phyloP scores from a whole-genome alignment of 1,140 invertebrate genomes.

The Drosophila cardini region DNA sequence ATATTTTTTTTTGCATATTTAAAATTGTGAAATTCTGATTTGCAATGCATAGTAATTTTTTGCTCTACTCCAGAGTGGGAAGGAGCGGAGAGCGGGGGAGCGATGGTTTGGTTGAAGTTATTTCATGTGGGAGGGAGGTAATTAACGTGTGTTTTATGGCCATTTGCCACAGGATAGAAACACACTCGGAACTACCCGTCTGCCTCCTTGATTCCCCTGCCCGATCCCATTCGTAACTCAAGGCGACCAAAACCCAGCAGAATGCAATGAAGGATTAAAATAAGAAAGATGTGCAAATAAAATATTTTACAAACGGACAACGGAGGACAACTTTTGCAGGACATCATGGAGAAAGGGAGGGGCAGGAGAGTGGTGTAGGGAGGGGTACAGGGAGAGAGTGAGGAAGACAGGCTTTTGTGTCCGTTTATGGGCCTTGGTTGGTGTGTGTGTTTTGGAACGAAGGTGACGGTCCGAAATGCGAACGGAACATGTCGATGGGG shows the following conservation, averaged over 20 bases:
- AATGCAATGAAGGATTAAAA: constrained; percentile 83
- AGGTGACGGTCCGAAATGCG: constrained; percentile 70
- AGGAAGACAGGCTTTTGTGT: constrained; percentile 17
- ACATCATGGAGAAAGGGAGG: background rate
- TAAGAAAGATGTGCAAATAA: constrained; percentile 83
- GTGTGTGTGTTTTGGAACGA: background rate
- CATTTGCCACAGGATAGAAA: constrained; percentile 44
- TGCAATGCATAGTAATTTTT: background rate
- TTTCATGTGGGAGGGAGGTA: constrained; percentile 37
- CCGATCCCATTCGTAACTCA: constrained; percentile 12
- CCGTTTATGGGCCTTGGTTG: background rate
- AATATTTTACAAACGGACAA: constrained; percentile 77
- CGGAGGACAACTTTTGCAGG: constrained; percentile 69
- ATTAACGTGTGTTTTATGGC: constrained; percentile 73
- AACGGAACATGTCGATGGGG: constrained; percentile 69
- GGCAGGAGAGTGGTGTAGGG: constrained; percentile 16
- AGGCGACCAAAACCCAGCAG: constrained; percentile 49
- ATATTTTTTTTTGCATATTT: background rate
- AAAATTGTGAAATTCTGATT: background rate
- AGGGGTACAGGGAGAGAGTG: background rate
- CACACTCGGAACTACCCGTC: constrained; percentile 24
- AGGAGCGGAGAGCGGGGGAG: background rate
- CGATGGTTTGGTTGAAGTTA: background rate
- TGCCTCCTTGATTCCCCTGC: background rate
- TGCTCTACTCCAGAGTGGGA: background rate